Evolutionary conservation across 2,113 vertebrate genomes (phyloP), one percentile per base, ranked within the genome.

Genomic region (Heteronetta atricapilla): DNA sequence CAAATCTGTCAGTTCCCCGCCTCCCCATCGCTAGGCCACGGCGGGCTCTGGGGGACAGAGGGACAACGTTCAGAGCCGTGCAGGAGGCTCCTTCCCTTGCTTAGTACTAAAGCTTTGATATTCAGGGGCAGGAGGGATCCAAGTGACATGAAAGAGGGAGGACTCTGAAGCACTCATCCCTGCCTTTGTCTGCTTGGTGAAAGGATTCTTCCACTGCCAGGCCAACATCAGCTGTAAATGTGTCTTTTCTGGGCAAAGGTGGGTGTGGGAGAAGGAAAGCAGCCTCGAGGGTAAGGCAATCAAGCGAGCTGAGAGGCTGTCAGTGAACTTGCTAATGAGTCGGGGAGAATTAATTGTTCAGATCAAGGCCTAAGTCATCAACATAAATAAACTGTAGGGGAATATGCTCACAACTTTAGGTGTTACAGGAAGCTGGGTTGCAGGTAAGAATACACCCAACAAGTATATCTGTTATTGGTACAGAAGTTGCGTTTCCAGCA

Each of bases 391-490:
- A 50, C 97, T 97, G 25, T 98, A 96, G 26, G 95, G 98, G 76
- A 98, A 96, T 22, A 96, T 97, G 4, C 97, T 98, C 29, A 96
- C 97, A 1, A 97, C 98, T 73, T 93, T 98, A n/a, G 98, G 97
- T 31, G 97, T 98, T 52, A 97, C 97, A 40, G 98, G 98, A 42
- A 97, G 97, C 88, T 98, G 98, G 88, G 98, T 92, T 73, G 98
- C 97, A 97, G 98, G 98, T 98, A 83, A 98, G 86, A 96, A 73
- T 22, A 8, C 0, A 11, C 40, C 14, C 29, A 26, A 50, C 31
- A 25, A 28, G 55, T 15, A 42, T 22, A 40, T 34, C 34, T 55
- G 34, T 60, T 78, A 4, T 52, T 48, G 75, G 28, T 31, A 8
- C 22, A 20, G 64, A 23, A 19, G 44, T 31, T 4, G 31, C 26